phyloP scores from a whole-genome alignment of 2,113 vertebrate genomes.

The Oenanthe oenanthe region DNA sequence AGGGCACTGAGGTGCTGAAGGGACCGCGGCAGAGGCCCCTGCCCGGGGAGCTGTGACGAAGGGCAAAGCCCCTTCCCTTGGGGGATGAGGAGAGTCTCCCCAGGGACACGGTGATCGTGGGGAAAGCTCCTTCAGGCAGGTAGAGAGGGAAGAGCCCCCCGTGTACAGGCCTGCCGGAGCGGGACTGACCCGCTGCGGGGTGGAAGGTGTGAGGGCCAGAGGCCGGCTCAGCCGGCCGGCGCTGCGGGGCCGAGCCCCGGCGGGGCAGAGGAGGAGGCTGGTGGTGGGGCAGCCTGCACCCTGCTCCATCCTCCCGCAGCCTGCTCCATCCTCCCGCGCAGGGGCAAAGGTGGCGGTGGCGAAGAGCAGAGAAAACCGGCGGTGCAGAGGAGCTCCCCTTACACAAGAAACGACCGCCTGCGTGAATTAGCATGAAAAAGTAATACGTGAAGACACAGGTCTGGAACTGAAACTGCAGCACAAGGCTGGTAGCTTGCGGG shows the following conservation, averaged over 20 bases:
- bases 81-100: background rate
- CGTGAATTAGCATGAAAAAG: background rate
- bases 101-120: background rate
- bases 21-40: background rate
- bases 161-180: background rate
- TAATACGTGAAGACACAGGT: background rate
- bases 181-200: background rate
- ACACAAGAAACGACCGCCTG: background rate
- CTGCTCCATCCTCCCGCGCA: background rate
- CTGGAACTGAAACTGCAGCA: background rate
- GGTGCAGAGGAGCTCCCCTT: background rate
- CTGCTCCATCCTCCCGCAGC: fast-evolving
- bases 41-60: background rate
- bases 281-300: background rate
- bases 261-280: background rate
- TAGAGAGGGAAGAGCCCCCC: background rate
- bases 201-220: background rate
- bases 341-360: background rate
- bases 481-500: background rate
- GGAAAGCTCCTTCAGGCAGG: background rate
- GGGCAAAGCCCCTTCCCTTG: background rate
- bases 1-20: background rate
- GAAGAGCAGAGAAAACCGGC: background rate
- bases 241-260: background rate
- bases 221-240: background rate